Conservation (phyloP, 2,797 vertebrate genomes). For the Etheostoma perlongum region DNA sequence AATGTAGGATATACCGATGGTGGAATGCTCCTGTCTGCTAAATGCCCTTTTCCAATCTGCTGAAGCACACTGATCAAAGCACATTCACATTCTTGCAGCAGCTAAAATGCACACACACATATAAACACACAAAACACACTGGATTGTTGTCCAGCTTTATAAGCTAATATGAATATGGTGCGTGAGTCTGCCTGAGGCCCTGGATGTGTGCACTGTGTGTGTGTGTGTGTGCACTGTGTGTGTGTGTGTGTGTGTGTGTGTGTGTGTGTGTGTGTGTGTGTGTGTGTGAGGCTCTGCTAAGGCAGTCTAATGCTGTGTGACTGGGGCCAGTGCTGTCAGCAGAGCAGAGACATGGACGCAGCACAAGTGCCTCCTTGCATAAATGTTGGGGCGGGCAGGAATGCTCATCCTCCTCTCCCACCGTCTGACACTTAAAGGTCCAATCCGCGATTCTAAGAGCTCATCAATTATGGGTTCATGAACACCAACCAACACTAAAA, state of each 20-base stretch:
- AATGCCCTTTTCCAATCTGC: constrained; percentile 51
- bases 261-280: constrained; percentile 32
- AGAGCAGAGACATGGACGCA: constrained; percentile 84
- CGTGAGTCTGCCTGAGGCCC: constrained; percentile 62
- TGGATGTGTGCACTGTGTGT: constrained; percentile 2
- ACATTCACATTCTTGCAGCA: neutral
- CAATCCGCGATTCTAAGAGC: constrained; percentile 44
- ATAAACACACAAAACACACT: constrained; percentile 12
- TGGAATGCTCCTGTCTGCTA: constrained; percentile 24
- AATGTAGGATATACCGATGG: neutral
- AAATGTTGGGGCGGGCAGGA: constrained; percentile 67
- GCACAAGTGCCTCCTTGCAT: constrained; percentile 85
- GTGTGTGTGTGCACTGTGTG: constrained; percentile 15
- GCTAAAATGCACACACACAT: constrained; percentile 11
- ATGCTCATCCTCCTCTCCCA: constrained; percentile 64
- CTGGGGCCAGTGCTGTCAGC: constrained; percentile 85
- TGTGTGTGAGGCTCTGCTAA: constrained; percentile 69
- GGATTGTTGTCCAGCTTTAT: constrained; percentile 65
- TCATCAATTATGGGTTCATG: constrained; percentile 56
- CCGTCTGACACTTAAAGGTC: constrained; percentile 69
- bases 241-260: constrained; percentile 41
- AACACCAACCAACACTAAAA: constrained; percentile 17
- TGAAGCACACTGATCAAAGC: constrained; percentile 41
- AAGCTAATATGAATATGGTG: constrained; percentile 71
- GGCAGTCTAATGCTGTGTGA: constrained; percentile 81